A percentile compares a stretch with the other conserved stretches of the same genome.
Evolutionary conservation across 1,140 invertebrate species (phyloP).

Genomic region (Magallana angulata): DNA sequence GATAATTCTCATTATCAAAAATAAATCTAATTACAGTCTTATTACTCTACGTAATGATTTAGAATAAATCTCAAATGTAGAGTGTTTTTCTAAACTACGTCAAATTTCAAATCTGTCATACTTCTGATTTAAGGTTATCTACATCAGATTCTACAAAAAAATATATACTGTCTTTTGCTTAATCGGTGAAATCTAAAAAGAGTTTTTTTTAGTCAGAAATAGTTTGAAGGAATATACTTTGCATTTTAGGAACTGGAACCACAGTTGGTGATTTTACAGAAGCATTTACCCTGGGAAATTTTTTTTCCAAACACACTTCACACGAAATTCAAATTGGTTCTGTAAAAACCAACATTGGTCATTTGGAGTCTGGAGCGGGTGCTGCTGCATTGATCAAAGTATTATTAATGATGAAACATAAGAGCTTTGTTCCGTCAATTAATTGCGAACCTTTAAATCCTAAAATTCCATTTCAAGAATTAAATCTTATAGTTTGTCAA

Average conservation of each 20-base stretch:
- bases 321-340: conserved; percentile 86
- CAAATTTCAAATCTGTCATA: too few relatives aligned
- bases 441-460: conserved; percentile 91
- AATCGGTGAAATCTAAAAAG: too few relatives aligned
- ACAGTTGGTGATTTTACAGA: conserved; percentile 63
- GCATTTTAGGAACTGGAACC: conserved; percentile 61
- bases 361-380: conserved; percentile 95
- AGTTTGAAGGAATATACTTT: too few relatives aligned
- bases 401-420: conserved; percentile 92
- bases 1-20: too few relatives aligned
- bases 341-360: conserved; percentile 98
- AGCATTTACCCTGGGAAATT: conserved; percentile 39
- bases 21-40: too few relatives aligned
- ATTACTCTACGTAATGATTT: too few relatives aligned
- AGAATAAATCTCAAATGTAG: too few relatives aligned
- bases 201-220: too few relatives aligned
- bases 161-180: too few relatives aligned
- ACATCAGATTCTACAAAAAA: too few relatives aligned
- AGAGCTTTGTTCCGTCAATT: conserved; percentile 92
- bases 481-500: conserved; percentile 81
- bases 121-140: too few relatives aligned
- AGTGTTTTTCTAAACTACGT: too few relatives aligned
- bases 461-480: conserved; percentile 84
- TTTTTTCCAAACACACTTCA: background rate
- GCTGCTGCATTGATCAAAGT: conserved; percentile 92